Evolutionary conservation across 1,140 invertebrate species (phyloP).

Genomic region (Bradynema listronoti): DNA sequence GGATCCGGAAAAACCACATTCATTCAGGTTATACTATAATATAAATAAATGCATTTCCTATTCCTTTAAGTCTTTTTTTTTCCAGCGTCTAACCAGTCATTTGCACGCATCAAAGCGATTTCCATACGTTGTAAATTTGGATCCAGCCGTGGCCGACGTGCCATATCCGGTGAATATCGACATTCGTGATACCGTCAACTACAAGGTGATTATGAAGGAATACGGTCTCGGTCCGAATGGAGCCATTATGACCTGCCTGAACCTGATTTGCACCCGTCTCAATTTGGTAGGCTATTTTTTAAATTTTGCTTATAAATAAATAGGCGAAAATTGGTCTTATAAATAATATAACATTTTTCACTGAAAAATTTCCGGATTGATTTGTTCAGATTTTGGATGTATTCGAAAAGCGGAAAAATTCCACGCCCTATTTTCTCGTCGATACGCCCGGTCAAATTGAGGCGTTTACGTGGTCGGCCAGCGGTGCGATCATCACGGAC

Average conservation of each 20-base stretch:
- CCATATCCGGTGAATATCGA: constrained; percentile 92
- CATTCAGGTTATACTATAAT: constrained; percentile 64
- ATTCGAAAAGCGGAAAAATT: constrained; percentile 67
- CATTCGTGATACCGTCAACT: constrained; percentile 93
- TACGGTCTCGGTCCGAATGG: constrained; percentile 73
- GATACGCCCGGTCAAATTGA: constrained; percentile 99
- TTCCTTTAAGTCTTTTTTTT: constrained; percentile 18
- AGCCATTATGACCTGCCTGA: constrained; percentile 90
- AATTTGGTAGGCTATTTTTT: no score
- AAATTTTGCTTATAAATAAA: no score
- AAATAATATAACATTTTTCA: not conserved
- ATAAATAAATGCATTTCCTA: not conserved
- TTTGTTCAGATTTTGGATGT: constrained; percentile 64
- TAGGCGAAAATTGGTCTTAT: no score
- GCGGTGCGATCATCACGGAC: constrained; percentile 92
- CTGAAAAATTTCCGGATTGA: not conserved
- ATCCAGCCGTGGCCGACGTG: constrained; percentile 88
- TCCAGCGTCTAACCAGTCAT: constrained; percentile 67
- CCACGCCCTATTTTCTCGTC: constrained; percentile 77
- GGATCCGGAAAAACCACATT: constrained; percentile 81
- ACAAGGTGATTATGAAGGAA: constrained; percentile 98
- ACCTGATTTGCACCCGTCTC: constrained; percentile 94
- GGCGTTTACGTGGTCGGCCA: constrained; percentile 98
- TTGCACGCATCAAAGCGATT: constrained; percentile 64
- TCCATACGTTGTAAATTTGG: constrained; percentile 90